These are phyloP conservation scores for Parazoanthus darwini DNA, from an alignment of 92 coral and sea anemone species.

Conservation along the genomic window DNA sequence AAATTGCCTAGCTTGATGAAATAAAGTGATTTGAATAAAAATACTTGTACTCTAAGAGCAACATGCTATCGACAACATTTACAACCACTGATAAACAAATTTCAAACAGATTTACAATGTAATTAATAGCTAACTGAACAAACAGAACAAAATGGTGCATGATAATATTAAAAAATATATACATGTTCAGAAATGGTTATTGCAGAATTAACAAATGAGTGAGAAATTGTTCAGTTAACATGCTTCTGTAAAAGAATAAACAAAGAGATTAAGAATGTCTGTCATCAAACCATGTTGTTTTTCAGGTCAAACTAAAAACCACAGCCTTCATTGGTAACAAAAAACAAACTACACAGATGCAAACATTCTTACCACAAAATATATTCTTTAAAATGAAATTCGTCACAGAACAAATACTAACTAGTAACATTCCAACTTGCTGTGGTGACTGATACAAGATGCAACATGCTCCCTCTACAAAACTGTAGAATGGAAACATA, in stretches of 20 bases:
- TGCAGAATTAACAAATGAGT: neutral
- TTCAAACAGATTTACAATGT: neutral
- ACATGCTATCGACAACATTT: no score
- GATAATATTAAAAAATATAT: no score
- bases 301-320: constrained; percentile 16
- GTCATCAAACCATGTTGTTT: constrained; percentile 9
- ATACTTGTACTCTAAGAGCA: no score
- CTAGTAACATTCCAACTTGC: neutral
- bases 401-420: neutral
- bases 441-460: neutral
- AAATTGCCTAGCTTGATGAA: neutral
- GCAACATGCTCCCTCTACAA: neutral
- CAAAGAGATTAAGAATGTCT: neutral
- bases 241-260: neutral
- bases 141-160: neutral
- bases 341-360: neutral
- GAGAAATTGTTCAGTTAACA: no score
- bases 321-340: constrained; percentile 3
- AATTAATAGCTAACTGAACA: neutral
- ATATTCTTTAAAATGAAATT: neutral
- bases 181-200: neutral
- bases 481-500: neutral
- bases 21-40: neutral
- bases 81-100: neutral
- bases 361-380: neutral